Base-by-base conservation (phyloP, 2,113 vertebrate genomes). In the Petrocephalus microphthalmus region DNA sequence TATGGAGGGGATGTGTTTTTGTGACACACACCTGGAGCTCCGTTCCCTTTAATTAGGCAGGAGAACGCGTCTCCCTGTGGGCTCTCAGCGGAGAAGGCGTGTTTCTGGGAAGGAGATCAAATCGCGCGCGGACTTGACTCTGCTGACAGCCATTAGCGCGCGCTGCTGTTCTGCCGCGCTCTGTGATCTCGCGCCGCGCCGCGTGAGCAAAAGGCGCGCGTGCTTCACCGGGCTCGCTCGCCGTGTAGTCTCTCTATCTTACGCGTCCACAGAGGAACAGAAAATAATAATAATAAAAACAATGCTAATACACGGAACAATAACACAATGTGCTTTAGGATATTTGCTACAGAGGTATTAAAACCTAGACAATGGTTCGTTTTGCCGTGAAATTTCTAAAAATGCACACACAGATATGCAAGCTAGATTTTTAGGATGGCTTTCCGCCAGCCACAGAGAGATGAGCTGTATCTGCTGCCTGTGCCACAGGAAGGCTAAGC, bases 311-410 rank as follows among this genome's bases (percentile, higher is more conserved):
- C 33, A 78, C 1, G 11, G 33, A 78, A 78, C 29, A 78, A 78
- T 42, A 19, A 5, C 29, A 78, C 37, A 33, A 78, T 78, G 29
- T 78, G 71, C 71, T 78, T 37, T 78, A 42, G 71, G 37, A 78
- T 78, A 78, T 42, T 19, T 78, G 71, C 71, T 78, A 78, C 60
- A 67, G 60, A 67, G 60, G 60, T 67, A 67, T 67, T 67, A 67
- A 29, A 29, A 67, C 13, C 60, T 42, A 37, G 33, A 78, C 71
- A 78, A 78, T 37, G 71, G 33, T 42, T 78, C 71, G 15, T 42
- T 42, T 19, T 78, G 15, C 71, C 71, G 37, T 78, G 33, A 78
- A 42, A 78, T 78, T 78, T 67, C 60, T 67, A 67, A 67, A 67
- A 67, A 67, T 29, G 60, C 60, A 78, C 37, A 37, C 13, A 2